Evolutionary conservation across 2,888 invertebrate species (phyloP), one percentile per base, ranked within the genome.

Genomic region (Drymonia ruficornis): DNA sequence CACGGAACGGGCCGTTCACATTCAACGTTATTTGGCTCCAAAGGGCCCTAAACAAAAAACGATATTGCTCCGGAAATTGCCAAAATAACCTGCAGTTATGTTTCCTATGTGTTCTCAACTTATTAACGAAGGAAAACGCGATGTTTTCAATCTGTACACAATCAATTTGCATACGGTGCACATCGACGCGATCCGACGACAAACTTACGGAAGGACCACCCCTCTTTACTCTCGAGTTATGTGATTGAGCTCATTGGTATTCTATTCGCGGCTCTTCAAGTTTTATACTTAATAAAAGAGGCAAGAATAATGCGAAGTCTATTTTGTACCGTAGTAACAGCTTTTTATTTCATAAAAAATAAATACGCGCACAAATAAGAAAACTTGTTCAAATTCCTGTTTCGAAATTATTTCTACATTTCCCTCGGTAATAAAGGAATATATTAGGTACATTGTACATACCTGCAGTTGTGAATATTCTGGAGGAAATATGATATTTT

Each of bases 191-290:
- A 49, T 53, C 53, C 58, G 59, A 62, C 63, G 64, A 65, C 63
- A 59, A 70, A 70, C 59, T 73, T 67, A 5, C 58, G 45, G n/a
- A 56, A 62, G 59, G 64, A 68, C 60, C 67, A 68, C 70, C 72
- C 65, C 72, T 74, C 69, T 67, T 72, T 65, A 67, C 60, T 57
- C 55, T 40, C 56, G 59, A 69, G 69, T 68, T 70, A 72, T 70
- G 69, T 70, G 67, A 72, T 72, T 69, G 69, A 63, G 57, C 64
- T 70, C 67, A 72, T 72, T 40, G 16, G 16, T 40, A 40, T 40
- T 40, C 40, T 16, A 36, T n/a, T 11, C 11, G 16, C 2, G 2
- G 40, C 0, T 8, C 16, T 40, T 16, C 38, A 40, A 40, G 40
- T 40, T 40, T 40, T 16, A 16, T 40, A 40, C 40, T 40, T 11